Conservation (phyloP, 2,888 invertebrate species). For the Disparrhopalites patrizii region DNA sequence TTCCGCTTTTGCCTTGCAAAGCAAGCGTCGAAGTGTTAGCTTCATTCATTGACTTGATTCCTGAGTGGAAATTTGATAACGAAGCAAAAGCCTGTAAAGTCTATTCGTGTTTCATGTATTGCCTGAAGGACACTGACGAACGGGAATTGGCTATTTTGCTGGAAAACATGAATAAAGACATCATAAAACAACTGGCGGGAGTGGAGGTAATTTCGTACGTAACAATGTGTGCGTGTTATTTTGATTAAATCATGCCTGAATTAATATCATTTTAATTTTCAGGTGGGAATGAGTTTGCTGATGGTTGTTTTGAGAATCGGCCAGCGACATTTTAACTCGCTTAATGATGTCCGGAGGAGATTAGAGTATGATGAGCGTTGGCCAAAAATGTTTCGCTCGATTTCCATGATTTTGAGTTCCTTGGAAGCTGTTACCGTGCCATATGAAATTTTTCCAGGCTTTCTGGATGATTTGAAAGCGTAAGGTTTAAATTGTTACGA, state of each 20-base stretch:
- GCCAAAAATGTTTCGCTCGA: not conserved
- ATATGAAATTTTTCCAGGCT: not conserved
- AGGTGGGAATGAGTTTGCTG: conserved; percentile 1
- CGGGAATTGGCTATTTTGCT: not conserved
- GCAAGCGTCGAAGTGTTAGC: not conserved
- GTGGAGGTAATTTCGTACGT: not conserved
- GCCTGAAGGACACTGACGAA: not conserved
- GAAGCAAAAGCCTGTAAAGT: not conserved
- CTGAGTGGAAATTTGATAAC: not conserved
- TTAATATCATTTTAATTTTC: not conserved
- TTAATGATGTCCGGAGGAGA: no score
- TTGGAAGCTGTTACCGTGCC: not conserved
- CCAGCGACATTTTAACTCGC: no score
- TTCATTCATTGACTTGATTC: not conserved
- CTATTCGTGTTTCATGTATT: not conserved
- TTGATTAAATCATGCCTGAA: not conserved
- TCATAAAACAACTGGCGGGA: not conserved
- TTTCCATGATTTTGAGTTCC: not conserved
- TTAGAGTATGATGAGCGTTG: no score
- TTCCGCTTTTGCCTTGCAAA: not conserved
- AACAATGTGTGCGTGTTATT: not conserved
- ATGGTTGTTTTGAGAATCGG: not conserved
- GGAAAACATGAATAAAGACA: not conserved
- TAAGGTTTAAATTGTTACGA: no score
- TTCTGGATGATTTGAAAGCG: not conserved